A percentile compares a stretch with the other conserved stretches of the same genome.
Evolutionary conservation across 2,888 invertebrate genomes (phyloP).

Genomic region (Phania funesta): DNA sequence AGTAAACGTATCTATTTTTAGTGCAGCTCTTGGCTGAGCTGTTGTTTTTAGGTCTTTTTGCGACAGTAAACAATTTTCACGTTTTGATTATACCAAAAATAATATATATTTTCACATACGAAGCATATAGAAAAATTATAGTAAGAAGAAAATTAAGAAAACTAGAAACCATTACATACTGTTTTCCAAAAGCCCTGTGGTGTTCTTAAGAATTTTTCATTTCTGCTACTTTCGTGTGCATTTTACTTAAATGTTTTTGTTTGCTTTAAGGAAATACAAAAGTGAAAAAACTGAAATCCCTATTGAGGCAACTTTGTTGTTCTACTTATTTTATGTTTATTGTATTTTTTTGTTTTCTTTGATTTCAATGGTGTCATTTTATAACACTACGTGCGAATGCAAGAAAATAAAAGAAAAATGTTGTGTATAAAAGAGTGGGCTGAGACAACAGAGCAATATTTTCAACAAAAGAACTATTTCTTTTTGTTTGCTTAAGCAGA

Average conservation of each 20-base stretch:
- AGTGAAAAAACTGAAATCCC: conserved; percentile 3
- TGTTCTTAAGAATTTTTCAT: conserved; percentile 43
- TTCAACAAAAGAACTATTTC: no score
- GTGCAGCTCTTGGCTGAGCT: neutral
- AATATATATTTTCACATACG: conserved; percentile 30
- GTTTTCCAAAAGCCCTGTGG: conserved; percentile 39
- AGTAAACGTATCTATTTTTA: neutral
- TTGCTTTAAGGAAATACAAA: conserved; percentile 4
- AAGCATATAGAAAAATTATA: neutral
- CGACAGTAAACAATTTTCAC: conserved; percentile 15
- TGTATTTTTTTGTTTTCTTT: neutral
- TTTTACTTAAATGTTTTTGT: conserved; percentile 24
- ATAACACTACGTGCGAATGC: neutral
- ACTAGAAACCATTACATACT: conserved; percentile 1
- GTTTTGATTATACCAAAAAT: neutral
- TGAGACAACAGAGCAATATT: neutral
- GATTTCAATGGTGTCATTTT: conserved; percentile 2
- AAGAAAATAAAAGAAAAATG: neutral
- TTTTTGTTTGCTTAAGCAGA: no score
- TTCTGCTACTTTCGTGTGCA: neutral
- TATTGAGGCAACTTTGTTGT: conserved; percentile 37
- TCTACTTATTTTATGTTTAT: neutral
- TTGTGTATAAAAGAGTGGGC: conserved; percentile 3
- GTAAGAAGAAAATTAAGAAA: neutral
- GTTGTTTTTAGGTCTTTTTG: conserved; percentile 21